Percentiles rank a stretch among this genome's conserved stretches.
Conservation (phyloP, 2,888 invertebrate genomes). For the Lithophane socia region DNA sequence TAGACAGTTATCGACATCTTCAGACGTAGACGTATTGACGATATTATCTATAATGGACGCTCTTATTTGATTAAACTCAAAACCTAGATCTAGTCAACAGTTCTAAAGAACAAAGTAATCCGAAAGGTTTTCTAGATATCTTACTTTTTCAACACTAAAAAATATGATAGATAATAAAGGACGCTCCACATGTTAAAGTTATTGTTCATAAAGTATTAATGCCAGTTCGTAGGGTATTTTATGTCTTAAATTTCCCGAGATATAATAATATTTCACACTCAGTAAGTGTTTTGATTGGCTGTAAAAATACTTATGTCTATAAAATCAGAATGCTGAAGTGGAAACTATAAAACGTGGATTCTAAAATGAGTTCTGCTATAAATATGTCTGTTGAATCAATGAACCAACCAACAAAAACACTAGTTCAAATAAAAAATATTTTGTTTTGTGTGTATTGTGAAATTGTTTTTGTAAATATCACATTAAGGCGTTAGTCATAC, state of each 20-base stretch:
- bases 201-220: constrained; percentile 56
- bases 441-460: constrained; percentile 16
- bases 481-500: background rate
- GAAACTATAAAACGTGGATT: constrained; percentile 56
- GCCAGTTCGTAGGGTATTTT: constrained; percentile 33
- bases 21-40: background rate
- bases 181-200: constrained; percentile 35
- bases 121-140: background rate
- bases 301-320: constrained; percentile 58
- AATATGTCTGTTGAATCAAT: constrained; percentile 42
- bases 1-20: constrained; percentile 6
- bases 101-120: background rate
- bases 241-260: constrained; percentile 44
- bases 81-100: background rate
- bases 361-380: constrained; percentile 51
- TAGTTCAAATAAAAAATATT: constrained; percentile 8
- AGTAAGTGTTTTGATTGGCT: constrained; percentile 58
- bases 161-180: constrained; percentile 35
- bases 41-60: constrained; percentile 2
- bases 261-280: constrained; percentile 37
- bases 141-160: background rate
- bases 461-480: constrained; percentile 22
- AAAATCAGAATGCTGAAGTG: constrained; percentile 48
- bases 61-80: background rate
- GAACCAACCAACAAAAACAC: constrained; percentile 14